Base-by-base conservation (phyloP, 2,888 invertebrate genomes). In the Marronus borbonicus region DNA sequence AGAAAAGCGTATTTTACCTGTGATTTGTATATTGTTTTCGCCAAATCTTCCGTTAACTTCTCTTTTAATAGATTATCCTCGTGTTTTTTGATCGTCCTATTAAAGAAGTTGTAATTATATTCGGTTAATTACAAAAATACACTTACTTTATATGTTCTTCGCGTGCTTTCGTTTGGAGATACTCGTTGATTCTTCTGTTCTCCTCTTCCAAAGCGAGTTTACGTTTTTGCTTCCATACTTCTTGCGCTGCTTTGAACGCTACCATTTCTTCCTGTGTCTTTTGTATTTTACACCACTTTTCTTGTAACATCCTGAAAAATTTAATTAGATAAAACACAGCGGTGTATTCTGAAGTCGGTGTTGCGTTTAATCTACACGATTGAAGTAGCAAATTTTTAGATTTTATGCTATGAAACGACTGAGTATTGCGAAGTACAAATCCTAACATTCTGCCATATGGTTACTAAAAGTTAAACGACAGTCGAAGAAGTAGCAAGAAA, bases 181-280 rank as follows among this genome's bases (percentile, higher is more conserved):
- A 88, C 75, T 88, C 85, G 60, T 85, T 83, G 49, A 90, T 88
- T 79, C 84, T 85, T 70, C 85, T 84, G 82, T 90, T 88, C 82
- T 92, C 92, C 5, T 85, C 83, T 58, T 91, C 88, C 4, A 91
- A 82, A 76, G 86, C 86, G 64, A 85, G 81, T 60, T 84, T 84
- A 83, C 90, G 90, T 80, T 90, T 90, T 80, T 87, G 84, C 72
- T 87, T 89, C 92, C 90, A 92, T 2, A 89, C 89, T 0, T 88
- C 86, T n/a, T 91, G 89, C 0, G 91, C 90, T 62, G 85, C 83
- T 76, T 90, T 86, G 83, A 90, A 92, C 2, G 89, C 88, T 52
- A 87, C 85, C 89, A 92, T 92, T 83, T 93, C 92, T 1, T 88
- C 85, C 24, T 89, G 88, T 24, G 90, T 89, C 82, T 89, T 90